These are phyloP conservation scores for Ptilonorhynchus violaceus DNA, from an alignment of 2,113 vertebrate genomes.

Conservation along the genomic window DNA sequence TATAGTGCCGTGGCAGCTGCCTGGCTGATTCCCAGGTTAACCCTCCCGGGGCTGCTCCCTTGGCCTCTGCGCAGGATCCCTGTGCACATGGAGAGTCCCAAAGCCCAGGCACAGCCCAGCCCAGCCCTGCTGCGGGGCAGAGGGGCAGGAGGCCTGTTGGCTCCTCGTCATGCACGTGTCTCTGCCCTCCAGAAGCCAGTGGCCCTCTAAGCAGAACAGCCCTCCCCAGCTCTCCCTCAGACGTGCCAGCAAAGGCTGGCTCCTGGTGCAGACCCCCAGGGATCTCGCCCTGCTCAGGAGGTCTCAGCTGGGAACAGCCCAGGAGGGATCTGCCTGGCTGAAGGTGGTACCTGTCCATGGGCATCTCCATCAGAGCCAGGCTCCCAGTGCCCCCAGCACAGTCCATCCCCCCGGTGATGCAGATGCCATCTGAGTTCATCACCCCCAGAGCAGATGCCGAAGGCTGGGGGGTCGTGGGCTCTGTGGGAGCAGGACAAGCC, in stretches of 20 bases:
- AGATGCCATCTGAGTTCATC: not conserved
- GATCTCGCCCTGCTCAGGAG: not conserved
- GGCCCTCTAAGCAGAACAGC: not conserved
- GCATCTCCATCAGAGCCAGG: not conserved
- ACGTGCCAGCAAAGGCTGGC: accelerated
- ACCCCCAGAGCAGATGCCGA: not conserved
- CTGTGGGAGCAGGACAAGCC: not conserved
- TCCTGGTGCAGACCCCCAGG: not conserved
- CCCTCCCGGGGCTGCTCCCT: not conserved
- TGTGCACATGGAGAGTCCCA: accelerated
- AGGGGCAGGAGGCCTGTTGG: not conserved
- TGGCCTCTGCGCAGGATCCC: accelerated
- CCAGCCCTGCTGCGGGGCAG: not conserved
- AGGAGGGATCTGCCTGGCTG: not conserved
- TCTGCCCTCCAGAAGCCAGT: not conserved
- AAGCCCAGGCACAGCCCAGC: not conserved
- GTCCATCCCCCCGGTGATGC: not conserved
- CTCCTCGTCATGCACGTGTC: accelerated
- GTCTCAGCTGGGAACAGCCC: not conserved
- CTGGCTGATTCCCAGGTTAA: constrained; percentile 42
- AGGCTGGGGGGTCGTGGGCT: not conserved
- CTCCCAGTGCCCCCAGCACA: not conserved
- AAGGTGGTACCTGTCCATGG: not conserved
- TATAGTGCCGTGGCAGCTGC: constrained; percentile 51
- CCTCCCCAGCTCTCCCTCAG: too few species aligned